Base-by-base conservation (phyloP, 2,113 vertebrate species). In the Poecilia latipinna region DNA sequence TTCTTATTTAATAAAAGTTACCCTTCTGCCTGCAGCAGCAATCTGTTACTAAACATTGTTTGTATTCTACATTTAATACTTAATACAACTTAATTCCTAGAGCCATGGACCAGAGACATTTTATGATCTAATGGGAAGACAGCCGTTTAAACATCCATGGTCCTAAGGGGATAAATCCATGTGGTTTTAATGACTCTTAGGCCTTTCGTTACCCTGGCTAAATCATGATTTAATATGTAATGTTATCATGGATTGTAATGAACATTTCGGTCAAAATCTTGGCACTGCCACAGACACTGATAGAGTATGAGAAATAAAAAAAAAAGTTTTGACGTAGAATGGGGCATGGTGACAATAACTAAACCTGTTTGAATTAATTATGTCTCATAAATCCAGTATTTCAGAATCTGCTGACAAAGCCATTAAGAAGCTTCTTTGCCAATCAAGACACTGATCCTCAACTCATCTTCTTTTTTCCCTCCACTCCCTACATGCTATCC, bases 371-470 rank as follows among this genome's bases (percentile, higher is more conserved):
- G 67, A 24, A 31, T 2, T 44, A 51, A 78, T 42, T 29, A 12
- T 28, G 19, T 29, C 7, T 37, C 39, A 57, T 13, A 62, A 7
- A 54, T 76, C 3, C 62, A 51, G 67, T 28, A 26, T 32, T 4
- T 17, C 29, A 72, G 60, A 57, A 42, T 72, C 28, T 70, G 72
- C 75, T 88, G 70, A 88, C 73, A 33, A 54, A 74, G 83, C 51
- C 66, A 68, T 64, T 51, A 62, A 26, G 62, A 65, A 65, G 67
- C 54, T 54, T 48, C 48, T 39, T 48, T 24, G 32, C 71, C 80
- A 80, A 74, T 54, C 69, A 57, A 77, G 86, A 79, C 78, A 75
- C 76, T 29, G 68, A 91, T 80, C 64, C 80, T 63, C 29, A 28
- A 35, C 73, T 61, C 68, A 68, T 79, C 82, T 65, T 66, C 84